phyloP scores from a whole-genome alignment of 2,113 vertebrate species.

The Gymnarchus niloticus region DNA sequence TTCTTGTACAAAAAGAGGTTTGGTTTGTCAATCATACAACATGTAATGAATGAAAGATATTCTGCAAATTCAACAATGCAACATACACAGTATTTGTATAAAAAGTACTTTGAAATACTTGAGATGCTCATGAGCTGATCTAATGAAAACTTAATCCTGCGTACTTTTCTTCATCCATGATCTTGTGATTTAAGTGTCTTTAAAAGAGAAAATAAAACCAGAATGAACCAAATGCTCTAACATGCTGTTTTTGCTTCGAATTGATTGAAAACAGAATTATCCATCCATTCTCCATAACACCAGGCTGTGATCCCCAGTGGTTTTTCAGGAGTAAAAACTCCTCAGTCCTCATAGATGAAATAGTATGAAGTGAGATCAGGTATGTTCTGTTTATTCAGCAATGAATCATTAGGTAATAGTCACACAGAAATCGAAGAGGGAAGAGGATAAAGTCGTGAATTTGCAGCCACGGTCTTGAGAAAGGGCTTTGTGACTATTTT shows the following conservation, averaged over 20 bases:
- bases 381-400: too few species aligned
- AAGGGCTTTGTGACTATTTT: background rate
- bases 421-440: too few species aligned
- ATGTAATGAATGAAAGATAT: background rate
- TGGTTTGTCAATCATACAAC: background rate
- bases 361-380: background rate
- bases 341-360: background rate
- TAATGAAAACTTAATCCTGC: conserved; percentile 54
- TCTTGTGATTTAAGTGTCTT: too few species aligned
- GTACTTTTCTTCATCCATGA: conserved; percentile 43
- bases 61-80: background rate
- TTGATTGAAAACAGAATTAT: too few species aligned
- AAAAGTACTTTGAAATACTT: background rate
- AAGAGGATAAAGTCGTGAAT: background rate
- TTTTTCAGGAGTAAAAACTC: too few species aligned
- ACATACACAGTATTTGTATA: background rate
- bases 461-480: background rate
- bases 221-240: too few species aligned
- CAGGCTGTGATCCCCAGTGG: too few species aligned
- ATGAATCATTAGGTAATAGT: background rate
- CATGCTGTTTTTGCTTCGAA: too few species aligned
- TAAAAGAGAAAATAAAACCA: too few species aligned
- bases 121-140: conserved; percentile 3
- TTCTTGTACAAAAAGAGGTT: too few species aligned
- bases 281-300: background rate